Conservation (phyloP, 1,140 invertebrate genomes). For the Pectinophora gossypiella region DNA sequence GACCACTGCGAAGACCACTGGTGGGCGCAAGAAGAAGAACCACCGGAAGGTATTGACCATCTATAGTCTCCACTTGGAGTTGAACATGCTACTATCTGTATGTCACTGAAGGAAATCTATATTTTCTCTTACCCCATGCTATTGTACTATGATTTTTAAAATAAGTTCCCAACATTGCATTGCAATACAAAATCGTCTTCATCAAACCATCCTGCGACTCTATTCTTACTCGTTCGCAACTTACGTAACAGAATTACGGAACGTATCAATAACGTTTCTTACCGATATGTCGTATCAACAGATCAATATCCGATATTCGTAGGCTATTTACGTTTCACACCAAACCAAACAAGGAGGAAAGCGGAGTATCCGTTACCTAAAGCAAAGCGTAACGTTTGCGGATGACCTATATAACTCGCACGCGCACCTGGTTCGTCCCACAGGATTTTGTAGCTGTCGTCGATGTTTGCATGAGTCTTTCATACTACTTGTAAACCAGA, state of each 20-base stretch:
- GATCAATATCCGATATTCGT: not conserved
- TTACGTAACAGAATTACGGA: too few species aligned
- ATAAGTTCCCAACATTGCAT: too few species aligned
- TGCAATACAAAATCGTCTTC: too few species aligned
- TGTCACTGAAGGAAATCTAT: too few species aligned
- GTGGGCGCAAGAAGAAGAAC: slow-evolving; percentile 59
- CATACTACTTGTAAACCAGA: not conserved
- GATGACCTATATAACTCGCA: not conserved
- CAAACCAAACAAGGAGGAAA: not conserved
- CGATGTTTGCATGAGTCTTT: not conserved
- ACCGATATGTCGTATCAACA: too few species aligned
- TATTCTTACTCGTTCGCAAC: too few species aligned
- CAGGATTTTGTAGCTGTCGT: not conserved
- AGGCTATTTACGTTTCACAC: not conserved
- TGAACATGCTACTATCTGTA: too few species aligned
- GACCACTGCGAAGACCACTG: slow-evolving; percentile 46
- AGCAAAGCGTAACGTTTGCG: not conserved
- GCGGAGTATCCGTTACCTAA: not conserved
- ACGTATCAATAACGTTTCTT: too few species aligned
- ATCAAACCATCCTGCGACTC: too few species aligned
- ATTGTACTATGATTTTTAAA: too few species aligned
- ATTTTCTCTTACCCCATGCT: too few species aligned
- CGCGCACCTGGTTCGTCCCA: not conserved
- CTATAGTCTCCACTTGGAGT: too few species aligned
- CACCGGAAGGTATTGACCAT: slow-evolving; percentile 62